A percentile compares a stretch with the other conserved stretches of the same genome.
phyloP scores from a whole-genome alignment of 1,140 invertebrate species.

The Euura saliciscinereae region DNA sequence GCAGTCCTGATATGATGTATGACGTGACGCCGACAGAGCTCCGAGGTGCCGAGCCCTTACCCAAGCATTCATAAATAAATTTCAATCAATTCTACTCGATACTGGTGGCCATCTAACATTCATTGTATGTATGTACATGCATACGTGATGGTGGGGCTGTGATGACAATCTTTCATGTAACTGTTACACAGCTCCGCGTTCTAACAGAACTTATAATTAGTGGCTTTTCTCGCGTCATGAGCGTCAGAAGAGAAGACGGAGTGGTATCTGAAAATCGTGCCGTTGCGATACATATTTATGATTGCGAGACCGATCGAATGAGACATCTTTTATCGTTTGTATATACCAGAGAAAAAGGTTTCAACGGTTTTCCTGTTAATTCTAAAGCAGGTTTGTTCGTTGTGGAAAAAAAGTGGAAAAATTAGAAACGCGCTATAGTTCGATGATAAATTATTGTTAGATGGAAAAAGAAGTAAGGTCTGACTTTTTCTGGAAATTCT shows the following conservation, averaged over 20 bases:
- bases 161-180: too few species aligned
- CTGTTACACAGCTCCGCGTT: too few species aligned
- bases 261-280: too few species aligned
- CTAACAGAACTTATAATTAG: too few species aligned
- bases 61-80: slow-evolving; percentile 50
- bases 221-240: too few species aligned
- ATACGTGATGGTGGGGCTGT: too few species aligned
- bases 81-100: slow-evolving; percentile 36
- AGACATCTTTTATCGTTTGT: neutral
- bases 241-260: too few species aligned
- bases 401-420: neutral
- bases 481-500: neutral
- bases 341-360: neutral
- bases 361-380: neutral
- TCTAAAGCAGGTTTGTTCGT: neutral
- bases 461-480: neutral
- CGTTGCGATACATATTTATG: too few species aligned
- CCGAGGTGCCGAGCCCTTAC: slow-evolving; percentile 41
- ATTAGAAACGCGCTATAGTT: slow-evolving; percentile 5
- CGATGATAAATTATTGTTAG: slow-evolving; percentile 5
- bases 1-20: slow-evolving; percentile 31
- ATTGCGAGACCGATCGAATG: neutral
- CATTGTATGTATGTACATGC: too few species aligned
- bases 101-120: too few species aligned
- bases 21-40: slow-evolving; percentile 20